phyloP scores from a whole-genome alignment of 2,888 invertebrate species.

The Agrilus mali region DNA sequence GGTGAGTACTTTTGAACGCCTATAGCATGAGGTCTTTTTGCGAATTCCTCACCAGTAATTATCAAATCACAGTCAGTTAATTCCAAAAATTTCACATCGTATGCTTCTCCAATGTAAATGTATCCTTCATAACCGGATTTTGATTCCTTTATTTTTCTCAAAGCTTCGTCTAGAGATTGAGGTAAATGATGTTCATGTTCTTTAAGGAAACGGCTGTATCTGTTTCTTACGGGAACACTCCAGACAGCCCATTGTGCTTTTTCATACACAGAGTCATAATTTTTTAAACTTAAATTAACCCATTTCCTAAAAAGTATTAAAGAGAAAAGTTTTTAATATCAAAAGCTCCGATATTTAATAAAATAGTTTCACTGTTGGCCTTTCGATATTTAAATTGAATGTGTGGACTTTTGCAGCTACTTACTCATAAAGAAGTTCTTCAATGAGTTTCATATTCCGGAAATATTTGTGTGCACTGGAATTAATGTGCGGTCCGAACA shows the following conservation, averaged over 20 bases:
- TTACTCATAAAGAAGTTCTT: constrained; percentile 80
- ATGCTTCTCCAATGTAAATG: constrained; percentile 63
- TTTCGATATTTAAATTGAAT: no score
- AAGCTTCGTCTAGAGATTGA: constrained; percentile 56
- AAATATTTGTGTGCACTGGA: constrained; percentile 83
- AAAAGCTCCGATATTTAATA: no score
- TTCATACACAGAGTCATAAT: constrained; percentile 35
- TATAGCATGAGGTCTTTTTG: no score
- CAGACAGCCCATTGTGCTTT: constrained; percentile 83
- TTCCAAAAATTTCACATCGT: no score
- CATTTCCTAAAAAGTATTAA: not conserved
- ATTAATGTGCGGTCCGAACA: constrained; percentile 40
- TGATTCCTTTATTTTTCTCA: constrained; percentile 49
- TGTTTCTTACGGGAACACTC: constrained; percentile 93
- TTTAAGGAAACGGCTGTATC: constrained; percentile 91
- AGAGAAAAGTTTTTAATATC: no score
- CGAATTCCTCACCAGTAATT: no score
- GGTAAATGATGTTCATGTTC: constrained; percentile 71
- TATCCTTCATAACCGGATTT: constrained; percentile 62
- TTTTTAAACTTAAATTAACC: not conserved
- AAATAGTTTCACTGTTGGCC: no score
- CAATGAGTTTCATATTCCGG: constrained; percentile 83
- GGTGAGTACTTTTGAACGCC: no score
- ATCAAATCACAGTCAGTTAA: no score
- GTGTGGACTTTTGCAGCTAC: constrained; percentile 20